Percentiles rank a stretch among this genome's conserved stretches.
These are phyloP conservation scores for Lipotes vexillifer DNA, from an alignment of 2,113 vertebrate species.

Conservation along the genomic window DNA sequence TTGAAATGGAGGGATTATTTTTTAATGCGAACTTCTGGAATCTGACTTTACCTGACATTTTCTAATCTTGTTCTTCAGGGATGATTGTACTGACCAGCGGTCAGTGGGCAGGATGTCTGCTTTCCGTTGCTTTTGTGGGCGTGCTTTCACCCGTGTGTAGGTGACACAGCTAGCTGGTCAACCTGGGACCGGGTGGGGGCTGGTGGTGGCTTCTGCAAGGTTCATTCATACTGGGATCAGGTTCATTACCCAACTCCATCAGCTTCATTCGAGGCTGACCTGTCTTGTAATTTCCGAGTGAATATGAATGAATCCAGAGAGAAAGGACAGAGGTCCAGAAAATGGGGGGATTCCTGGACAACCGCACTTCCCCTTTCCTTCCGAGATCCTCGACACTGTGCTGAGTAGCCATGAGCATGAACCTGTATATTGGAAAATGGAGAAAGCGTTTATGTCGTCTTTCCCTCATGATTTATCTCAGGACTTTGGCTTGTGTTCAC, in stretches of 20 bases:
- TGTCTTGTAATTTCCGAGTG: slow-evolving; percentile 26
- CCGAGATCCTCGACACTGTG: not conserved
- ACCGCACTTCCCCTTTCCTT: slow-evolving; percentile 1
- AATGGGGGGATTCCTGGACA: slow-evolving; percentile 36
- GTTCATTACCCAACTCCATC: slow-evolving; percentile 14
- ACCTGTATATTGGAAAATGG: not conserved
- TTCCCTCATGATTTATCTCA: not conserved
- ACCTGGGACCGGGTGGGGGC: not conserved
- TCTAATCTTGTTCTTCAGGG: not conserved
- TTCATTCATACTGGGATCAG: not conserved
- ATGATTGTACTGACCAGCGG: not conserved
- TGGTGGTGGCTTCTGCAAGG: accelerated
- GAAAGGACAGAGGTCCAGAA: not conserved
- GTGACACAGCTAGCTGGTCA: not conserved
- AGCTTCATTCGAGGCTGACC: not conserved
- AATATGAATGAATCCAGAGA: not conserved
- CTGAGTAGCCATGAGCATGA: not conserved
- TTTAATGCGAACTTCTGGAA: not conserved
- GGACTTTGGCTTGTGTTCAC: too few species aligned
- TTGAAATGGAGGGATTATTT: not conserved
- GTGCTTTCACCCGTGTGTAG: not conserved
- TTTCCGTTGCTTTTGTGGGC: not conserved
- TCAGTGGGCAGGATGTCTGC: not conserved
- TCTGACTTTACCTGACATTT: slow-evolving; percentile 1
- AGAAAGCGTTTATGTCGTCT: slow-evolving; percentile 30